Conservation (phyloP, 2,888 invertebrate genomes). For the Calliopum simillimum region DNA sequence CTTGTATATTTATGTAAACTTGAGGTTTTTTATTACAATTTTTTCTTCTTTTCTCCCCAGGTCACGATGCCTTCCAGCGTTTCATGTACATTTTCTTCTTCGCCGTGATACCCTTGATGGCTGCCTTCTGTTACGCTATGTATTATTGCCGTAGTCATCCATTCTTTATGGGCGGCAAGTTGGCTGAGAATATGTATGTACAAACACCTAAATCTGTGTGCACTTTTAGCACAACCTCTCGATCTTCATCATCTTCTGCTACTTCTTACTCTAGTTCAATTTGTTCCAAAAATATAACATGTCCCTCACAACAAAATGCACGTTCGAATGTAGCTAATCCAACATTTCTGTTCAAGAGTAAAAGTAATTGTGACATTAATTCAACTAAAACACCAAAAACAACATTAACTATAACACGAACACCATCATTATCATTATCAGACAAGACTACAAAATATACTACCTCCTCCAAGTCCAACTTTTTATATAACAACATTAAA, state of each 20-base stretch:
- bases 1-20: background rate
- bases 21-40: slow-evolving; percentile 20
- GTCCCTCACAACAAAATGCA: slow-evolving; percentile 16
- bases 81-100: slow-evolving; percentile 90
- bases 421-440: slow-evolving; percentile 29
- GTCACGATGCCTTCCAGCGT: slow-evolving; percentile 76
- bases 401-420: slow-evolving; percentile 34
- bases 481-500: slow-evolving; percentile 23
- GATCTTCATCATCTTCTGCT: slow-evolving; percentile 41
- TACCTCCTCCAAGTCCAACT: slow-evolving; percentile 29
- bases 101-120: slow-evolving; percentile 81
- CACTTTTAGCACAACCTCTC: slow-evolving; percentile 55
- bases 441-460: slow-evolving; percentile 34
- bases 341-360: slow-evolving; percentile 49
- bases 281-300: slow-evolving; percentile 37
- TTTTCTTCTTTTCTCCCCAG: slow-evolving; percentile 67
- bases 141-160: slow-evolving; percentile 79
- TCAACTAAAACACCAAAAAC: slow-evolving; percentile 28
- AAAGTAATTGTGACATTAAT: slow-evolving; percentile 53
- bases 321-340: slow-evolving; percentile 34
- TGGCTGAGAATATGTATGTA: slow-evolving; percentile 68
- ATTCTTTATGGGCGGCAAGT: slow-evolving; percentile 68
- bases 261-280: slow-evolving; percentile 48
- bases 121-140: slow-evolving; percentile 75
- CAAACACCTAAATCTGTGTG: slow-evolving; percentile 60